Evolutionary conservation across 1,140 invertebrate species (phyloP).

Genomic region (Calliopsis andreniformis): DNA sequence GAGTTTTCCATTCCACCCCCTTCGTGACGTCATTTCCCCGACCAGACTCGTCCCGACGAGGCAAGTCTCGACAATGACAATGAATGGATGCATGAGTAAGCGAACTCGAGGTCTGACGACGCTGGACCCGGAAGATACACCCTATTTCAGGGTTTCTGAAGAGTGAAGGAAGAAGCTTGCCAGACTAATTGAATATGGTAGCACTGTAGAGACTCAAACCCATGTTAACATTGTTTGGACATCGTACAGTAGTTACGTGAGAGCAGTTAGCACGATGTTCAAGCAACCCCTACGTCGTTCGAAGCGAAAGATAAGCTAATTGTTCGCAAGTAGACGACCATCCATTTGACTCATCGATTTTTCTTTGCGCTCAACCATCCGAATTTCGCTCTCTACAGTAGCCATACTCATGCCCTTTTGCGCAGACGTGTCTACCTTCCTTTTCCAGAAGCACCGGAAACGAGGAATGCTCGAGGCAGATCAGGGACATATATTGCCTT

Average conservation of each 20-base stretch:
- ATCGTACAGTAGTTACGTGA: slow-evolving; percentile 33
- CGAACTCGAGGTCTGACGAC: slow-evolving; percentile 40
- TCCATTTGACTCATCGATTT: too few relatives aligned
- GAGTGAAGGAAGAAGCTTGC: slow-evolving; percentile 40
- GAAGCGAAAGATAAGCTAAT: slow-evolving; percentile 1
- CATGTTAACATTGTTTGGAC: too few relatives aligned
- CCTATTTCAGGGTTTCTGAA: slow-evolving; percentile 28
- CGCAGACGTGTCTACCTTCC: too few relatives aligned
- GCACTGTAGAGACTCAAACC: too few relatives aligned
- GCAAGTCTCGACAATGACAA: slow-evolving; percentile 59
- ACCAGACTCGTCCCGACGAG: slow-evolving; percentile 64
- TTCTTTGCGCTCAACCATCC: too few relatives aligned
- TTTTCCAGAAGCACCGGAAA: slow-evolving; percentile 56
- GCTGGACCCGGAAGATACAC: too few relatives aligned
- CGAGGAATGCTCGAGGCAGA: slow-evolving; percentile 58
- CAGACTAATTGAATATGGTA: too few relatives aligned
- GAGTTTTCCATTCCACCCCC: slow-evolving; percentile 82
- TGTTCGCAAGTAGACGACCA: slow-evolving; percentile 1
- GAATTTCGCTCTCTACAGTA: too few relatives aligned
- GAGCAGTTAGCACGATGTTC: slow-evolving; percentile 15
- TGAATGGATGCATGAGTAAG: slow-evolving; percentile 39
- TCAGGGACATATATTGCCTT: slow-evolving; percentile 69
- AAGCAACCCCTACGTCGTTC: slow-evolving; percentile 12
- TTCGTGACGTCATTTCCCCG: slow-evolving; percentile 75
- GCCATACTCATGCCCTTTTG: too few relatives aligned